Percentiles rank a stretch among this genome's conserved stretches.
Evolutionary conservation across 2,888 invertebrate genomes (phyloP).

Genomic region (Eristalinus sepulchralis): DNA sequence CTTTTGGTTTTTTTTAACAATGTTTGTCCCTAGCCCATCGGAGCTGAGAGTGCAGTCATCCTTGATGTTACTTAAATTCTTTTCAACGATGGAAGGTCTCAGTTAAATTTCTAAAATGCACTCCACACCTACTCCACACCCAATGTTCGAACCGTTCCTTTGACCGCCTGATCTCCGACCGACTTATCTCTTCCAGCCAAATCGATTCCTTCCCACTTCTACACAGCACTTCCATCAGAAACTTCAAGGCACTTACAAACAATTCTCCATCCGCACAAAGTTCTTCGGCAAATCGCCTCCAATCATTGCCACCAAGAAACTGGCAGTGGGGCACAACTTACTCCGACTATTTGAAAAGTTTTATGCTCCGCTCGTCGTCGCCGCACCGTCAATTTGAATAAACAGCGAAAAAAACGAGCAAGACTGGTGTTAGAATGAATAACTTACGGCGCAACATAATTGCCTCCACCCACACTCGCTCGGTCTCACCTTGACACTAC

Average conservation of each 20-base stretch:
- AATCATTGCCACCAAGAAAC: background rate
- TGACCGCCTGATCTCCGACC: background rate
- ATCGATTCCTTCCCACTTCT: background rate
- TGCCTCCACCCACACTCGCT: conserved; percentile 3
- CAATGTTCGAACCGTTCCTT: background rate
- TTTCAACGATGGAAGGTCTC: no score
- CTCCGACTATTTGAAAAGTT: background rate
- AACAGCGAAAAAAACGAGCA: background rate
- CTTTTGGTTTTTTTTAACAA: no score
- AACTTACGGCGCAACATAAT: background rate
- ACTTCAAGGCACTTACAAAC: background rate
- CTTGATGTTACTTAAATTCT: no score
- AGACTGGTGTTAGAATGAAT: background rate
- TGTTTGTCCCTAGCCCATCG: no score
- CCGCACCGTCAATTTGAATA: background rate
- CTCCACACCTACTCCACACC: no score
- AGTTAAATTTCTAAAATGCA: no score
- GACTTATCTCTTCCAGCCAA: background rate
- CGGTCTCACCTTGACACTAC: conserved; percentile 31
- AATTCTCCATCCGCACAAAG: background rate
- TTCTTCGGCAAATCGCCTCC: background rate
- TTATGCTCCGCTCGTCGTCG: background rate
- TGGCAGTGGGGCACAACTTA: background rate
- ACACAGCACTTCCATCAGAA: background rate
- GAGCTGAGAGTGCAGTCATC: no score